Percentiles rank a stretch among this genome's conserved stretches.
Evolutionary conservation across 2,888 invertebrate genomes (phyloP).

Genomic region (Opisthograptis luteolata): DNA sequence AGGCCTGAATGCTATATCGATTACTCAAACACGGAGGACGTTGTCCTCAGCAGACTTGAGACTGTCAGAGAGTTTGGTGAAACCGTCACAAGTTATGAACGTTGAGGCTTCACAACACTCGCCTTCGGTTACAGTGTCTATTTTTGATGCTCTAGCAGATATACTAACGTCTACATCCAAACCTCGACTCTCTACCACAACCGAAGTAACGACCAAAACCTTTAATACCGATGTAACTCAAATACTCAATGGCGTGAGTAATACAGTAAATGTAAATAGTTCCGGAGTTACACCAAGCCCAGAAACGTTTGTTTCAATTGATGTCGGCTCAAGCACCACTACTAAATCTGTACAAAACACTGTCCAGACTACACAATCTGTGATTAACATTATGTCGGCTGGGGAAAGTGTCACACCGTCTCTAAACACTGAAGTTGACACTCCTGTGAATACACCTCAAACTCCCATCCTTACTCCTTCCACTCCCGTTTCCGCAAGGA

Average conservation of each 20-base stretch:
- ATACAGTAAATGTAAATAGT: constrained; percentile 79
- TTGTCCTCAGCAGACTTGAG: constrained; percentile 77
- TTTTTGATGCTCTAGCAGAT: constrained; percentile 85
- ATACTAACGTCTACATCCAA: constrained; percentile 82
- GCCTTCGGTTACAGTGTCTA: constrained; percentile 84
- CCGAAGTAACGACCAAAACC: constrained; percentile 68
- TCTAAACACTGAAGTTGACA: constrained; percentile 62
- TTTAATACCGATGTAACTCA: constrained; percentile 68
- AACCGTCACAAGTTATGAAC: constrained; percentile 78
- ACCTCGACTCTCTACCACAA: constrained; percentile 72
- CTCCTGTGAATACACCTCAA: constrained; percentile 62
- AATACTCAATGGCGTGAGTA: constrained; percentile 82
- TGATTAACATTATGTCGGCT: constrained; percentile 77
- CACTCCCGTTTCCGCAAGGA: constrained; percentile 74
- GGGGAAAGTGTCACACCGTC: constrained; percentile 70
- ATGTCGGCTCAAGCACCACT: constrained; percentile 67
- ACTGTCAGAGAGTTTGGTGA: constrained; percentile 77
- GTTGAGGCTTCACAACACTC: constrained; percentile 84
- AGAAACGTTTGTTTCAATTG: constrained; percentile 57
- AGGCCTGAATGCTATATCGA: constrained; percentile 78
- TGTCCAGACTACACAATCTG: constrained; percentile 73
- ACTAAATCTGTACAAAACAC: constrained; percentile 80
- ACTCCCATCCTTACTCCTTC: constrained; percentile 61
- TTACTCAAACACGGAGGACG: constrained; percentile 79
- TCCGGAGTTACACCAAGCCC: constrained; percentile 63